Conservation (phyloP, 2,888 invertebrate genomes). For the Dilophus febrilis region DNA sequence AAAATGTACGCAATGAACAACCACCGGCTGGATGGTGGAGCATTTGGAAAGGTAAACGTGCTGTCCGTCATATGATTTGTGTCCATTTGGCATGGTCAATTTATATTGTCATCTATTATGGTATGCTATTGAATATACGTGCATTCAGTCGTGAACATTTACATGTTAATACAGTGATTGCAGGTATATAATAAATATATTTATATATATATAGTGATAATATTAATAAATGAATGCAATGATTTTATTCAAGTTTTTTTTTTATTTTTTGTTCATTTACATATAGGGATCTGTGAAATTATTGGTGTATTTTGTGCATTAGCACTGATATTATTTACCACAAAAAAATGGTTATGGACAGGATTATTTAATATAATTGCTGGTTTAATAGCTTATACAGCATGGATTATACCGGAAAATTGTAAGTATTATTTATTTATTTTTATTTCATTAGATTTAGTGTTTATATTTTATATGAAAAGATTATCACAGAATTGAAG, state of each 20-base stretch:
- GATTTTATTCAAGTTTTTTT: neutral
- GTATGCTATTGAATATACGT: slow-evolving; percentile 31
- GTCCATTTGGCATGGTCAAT: slow-evolving; percentile 29
- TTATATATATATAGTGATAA: neutral
- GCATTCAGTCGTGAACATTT: slow-evolving; percentile 30
- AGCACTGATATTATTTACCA: slow-evolving; percentile 24
- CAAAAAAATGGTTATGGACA: slow-evolving; percentile 27
- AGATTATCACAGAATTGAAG: too few relatives aligned
- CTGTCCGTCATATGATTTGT: slow-evolving; percentile 24
- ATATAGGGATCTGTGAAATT: slow-evolving; percentile 19
- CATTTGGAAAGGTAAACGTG: slow-evolving; percentile 27
- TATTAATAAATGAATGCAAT: neutral
- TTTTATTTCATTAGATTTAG: neutral
- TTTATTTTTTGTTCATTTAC: neutral
- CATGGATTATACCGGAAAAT: slow-evolving; percentile 26
- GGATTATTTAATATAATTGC: slow-evolving; percentile 27
- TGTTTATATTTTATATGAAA: too few relatives aligned
- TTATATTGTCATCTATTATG: slow-evolving; percentile 31
- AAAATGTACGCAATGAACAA: slow-evolving; percentile 17
- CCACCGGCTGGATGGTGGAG: slow-evolving; percentile 28
- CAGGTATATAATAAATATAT: slow-evolving; percentile 16
- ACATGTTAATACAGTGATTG: slow-evolving; percentile 28
- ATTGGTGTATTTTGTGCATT: slow-evolving; percentile 28
- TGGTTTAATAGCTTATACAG: slow-evolving; percentile 23
- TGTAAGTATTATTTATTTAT: slow-evolving; percentile 15